phyloP scores from a whole-genome alignment of 2,797 vertebrate genomes.

The Adrianichthys oophorus region DNA sequence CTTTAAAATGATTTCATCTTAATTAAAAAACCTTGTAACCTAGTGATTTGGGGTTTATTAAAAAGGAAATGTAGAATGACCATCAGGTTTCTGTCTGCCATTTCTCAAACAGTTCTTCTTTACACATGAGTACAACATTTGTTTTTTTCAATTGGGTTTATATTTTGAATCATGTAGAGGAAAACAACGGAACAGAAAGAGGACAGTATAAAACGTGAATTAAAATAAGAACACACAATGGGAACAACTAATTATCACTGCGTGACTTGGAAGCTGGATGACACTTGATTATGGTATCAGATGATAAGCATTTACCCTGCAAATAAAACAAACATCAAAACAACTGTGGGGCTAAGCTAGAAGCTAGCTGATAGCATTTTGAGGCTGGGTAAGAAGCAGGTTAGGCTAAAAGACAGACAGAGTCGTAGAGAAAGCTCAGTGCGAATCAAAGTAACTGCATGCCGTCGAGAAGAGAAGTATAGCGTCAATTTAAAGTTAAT shows the following conservation, averaged over 20 bases:
- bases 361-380: conserved; percentile 19
- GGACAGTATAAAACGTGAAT: conserved; percentile 34
- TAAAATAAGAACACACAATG: not conserved
- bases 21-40: too few species aligned
- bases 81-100: too few species aligned
- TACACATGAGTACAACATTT: too few species aligned
- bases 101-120: too few species aligned
- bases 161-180: too few species aligned
- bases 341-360: conserved; percentile 42
- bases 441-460: not conserved
- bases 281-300: conserved; percentile 1
- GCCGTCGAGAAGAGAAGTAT: not conserved
- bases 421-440: fast-evolving
- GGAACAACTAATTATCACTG: not conserved
- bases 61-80: too few species aligned
- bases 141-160: too few species aligned
- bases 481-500: not conserved
- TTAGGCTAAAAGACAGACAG: not conserved
- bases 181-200: conserved; percentile 18
- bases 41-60: too few species aligned
- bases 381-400: not conserved
- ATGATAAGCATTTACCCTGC: not conserved
- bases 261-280: not conserved
- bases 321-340: conserved; percentile 35
- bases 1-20: too few species aligned